Base-by-base conservation (phyloP, 2,797 vertebrate genomes). In the Pagetopsis macropterus region DNA sequence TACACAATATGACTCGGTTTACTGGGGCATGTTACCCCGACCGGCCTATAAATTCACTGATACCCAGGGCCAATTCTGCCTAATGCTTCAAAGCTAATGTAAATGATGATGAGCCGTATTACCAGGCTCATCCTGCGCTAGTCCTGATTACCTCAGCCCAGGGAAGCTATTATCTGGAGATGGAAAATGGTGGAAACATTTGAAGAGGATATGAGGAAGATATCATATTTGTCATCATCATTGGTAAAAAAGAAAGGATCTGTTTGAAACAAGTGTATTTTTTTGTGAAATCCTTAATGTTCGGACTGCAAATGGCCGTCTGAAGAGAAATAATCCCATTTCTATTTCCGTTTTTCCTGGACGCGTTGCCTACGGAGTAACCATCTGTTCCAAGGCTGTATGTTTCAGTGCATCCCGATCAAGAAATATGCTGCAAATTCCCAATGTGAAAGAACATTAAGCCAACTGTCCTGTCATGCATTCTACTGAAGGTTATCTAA, bases 31-130 rank as follows among this genome's bases (percentile, higher is more conserved):
- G 82, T 72, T 80, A 45, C 71, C 78, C 81, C 76, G 81, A 80
- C 70, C 58, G 69, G 49, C 72, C 65, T 64, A 84, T 88, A 85
- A 84, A 88, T 84, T 73, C 67, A 63, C 73, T 57, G 54, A 75
- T 58, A 85, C 65, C 69, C 72, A 56, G 70, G 78, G 62, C 86
- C 81, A 84, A 76, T 87, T 81, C 73, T 85, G 85, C 48, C 48
- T 82, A 91, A 90, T 87, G 87, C 78, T 65, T 90, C 82, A 89
- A 81, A 91, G 90, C 84, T 90, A 75, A 89, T 92, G 84, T 76
- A 86, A 89, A 90, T 82, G 77, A 87, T 74, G 67, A 84, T 87
- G 74, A 87, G 78, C 51, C 57, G 41, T 37, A 81, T 76, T 55
- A 77, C 17, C 49, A 66, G 67, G 66, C 61, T 23, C 23, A 23